These are phyloP conservation scores for Brachionus asplanchnoidis DNA, from an alignment of 1,140 invertebrate genomes.

Conservation along the genomic window DNA sequence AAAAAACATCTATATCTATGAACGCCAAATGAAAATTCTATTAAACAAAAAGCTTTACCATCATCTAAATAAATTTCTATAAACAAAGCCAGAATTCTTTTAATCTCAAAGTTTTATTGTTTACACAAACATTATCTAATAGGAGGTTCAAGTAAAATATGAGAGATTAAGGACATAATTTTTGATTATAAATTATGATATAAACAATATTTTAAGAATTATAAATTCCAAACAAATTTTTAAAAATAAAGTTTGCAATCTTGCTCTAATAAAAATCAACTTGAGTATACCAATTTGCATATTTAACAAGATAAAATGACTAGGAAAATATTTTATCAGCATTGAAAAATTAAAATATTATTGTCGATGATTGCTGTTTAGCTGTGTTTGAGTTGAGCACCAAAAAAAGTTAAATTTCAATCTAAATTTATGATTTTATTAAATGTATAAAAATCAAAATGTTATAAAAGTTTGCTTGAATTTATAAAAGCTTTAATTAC, in stretches of 20 bases:
- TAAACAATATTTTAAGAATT: neutral
- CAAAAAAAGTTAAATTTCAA: no score
- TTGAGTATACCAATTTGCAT: neutral
- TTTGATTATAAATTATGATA: neutral
- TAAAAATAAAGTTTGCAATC: neutral
- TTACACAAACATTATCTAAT: neutral
- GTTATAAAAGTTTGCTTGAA: neutral
- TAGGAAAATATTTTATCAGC: neutral
- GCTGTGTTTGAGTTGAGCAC: no score
- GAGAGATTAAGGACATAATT: neutral
- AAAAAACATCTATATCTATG: neutral
- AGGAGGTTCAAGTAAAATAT: neutral
- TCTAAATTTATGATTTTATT: no score
- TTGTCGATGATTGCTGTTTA: no score
- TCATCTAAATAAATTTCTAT: neutral
- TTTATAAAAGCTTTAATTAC: neutral
- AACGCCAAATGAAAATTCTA: neutral
- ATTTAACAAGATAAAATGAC: neutral
- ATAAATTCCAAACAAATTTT: neutral
- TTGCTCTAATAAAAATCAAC: neutral
- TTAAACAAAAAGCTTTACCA: neutral
- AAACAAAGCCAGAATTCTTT: neutral
- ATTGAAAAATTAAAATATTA: neutral
- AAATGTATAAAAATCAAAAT: neutral
- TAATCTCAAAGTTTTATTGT: neutral